phyloP scores from a whole-genome alignment of 2,888 invertebrate genomes.

The Amphiduros pacificus region DNA sequence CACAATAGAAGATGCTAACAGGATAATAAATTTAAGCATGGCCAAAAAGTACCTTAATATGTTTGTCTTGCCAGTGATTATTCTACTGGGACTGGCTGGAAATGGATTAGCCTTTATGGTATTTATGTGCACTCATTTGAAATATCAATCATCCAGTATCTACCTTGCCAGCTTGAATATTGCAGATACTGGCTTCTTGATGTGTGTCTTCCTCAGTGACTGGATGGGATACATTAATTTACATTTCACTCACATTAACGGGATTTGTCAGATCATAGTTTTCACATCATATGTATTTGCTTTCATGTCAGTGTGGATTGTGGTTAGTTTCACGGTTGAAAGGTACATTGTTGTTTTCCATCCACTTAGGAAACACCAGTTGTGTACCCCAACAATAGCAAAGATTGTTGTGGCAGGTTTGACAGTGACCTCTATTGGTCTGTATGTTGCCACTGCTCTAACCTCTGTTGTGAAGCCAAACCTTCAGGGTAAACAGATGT shows the following conservation, averaged over 20 bases:
- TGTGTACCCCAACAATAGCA: background rate
- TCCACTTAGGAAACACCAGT: background rate
- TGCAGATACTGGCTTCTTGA: background rate
- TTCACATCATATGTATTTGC: background rate
- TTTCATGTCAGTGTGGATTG: background rate
- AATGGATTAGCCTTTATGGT: background rate
- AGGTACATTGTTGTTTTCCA: background rate
- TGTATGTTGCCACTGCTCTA: no score
- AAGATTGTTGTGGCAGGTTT: background rate
- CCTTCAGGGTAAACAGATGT: background rate
- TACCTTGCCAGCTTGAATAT: background rate
- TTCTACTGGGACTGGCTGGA: background rate
- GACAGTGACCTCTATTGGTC: background rate
- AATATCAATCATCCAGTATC: background rate
- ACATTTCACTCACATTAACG: background rate
- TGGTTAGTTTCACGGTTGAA: background rate
- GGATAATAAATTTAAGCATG: no score
- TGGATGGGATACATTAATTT: background rate
- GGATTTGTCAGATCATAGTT: background rate
- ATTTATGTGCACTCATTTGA: background rate
- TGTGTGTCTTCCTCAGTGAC: background rate
- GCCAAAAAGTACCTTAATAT: no score
- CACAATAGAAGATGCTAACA: no score
- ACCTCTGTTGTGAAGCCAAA: no score
- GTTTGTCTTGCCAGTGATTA: background rate